phyloP scores from a whole-genome alignment of 2,888 invertebrate genomes.

The Cerceris rybyensis region DNA sequence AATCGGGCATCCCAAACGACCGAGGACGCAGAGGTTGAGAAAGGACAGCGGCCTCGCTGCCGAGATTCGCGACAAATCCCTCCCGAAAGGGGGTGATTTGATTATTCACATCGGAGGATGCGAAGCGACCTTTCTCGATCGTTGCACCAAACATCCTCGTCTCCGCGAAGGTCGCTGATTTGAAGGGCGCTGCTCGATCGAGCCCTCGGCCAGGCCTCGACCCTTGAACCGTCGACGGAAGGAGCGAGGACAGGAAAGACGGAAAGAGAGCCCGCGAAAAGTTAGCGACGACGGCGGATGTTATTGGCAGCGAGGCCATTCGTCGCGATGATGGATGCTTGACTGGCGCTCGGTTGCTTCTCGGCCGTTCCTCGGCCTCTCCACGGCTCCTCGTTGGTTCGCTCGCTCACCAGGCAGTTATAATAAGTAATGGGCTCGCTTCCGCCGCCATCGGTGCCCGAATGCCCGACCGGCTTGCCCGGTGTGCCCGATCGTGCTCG shows the following conservation, averaged over 20 bases:
- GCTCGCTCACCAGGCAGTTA: slow-evolving; percentile 80
- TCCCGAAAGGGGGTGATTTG: no score
- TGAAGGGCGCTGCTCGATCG: no score
- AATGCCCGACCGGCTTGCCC: slow-evolving; percentile 68
- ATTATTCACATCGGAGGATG: no score
- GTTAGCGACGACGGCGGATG: slow-evolving; percentile 82
- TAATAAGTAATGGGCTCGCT: slow-evolving; percentile 82
- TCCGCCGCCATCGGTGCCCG: slow-evolving; percentile 79
- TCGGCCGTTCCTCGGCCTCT: slow-evolving; percentile 68
- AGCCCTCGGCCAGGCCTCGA: no score
- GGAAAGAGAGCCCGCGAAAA: slow-evolving; percentile 76
- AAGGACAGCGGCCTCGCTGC: no score
- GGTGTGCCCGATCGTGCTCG: not conserved
- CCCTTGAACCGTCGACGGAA: no score
- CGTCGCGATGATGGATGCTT: slow-evolving; percentile 81
- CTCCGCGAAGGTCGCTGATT: no score
- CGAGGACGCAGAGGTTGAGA: no score
- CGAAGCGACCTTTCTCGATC: no score
- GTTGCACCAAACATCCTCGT: no score
- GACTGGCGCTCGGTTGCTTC: slow-evolving; percentile 75
- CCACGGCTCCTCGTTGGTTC: slow-evolving; percentile 63
- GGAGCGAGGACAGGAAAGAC: slow-evolving; percentile 34
- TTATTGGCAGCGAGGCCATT: slow-evolving; percentile 82
- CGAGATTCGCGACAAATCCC: no score
- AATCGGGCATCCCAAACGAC: no score